Percentiles rank a stretch among this genome's conserved stretches.
Evolutionary conservation across 2,888 invertebrate species (phyloP).

Genomic region (Lamellibrachia columna): DNA sequence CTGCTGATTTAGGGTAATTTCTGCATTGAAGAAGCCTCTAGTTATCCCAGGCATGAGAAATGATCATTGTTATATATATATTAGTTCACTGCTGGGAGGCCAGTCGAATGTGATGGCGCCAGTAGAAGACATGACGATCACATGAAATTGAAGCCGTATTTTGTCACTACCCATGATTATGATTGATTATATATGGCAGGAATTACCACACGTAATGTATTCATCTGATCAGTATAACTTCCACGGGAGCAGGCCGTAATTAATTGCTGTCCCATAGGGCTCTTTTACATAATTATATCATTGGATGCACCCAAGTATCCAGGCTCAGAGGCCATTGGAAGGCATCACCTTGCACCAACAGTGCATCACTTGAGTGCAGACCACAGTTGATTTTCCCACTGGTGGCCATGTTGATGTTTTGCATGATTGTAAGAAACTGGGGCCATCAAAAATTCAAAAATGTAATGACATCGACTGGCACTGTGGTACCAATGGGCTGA

Average conservation of each 20-base stretch:
- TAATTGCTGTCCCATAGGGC: background rate
- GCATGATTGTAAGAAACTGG: too few species aligned
- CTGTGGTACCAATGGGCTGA: too few species aligned
- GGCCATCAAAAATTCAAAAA: too few species aligned
- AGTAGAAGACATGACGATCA: background rate
- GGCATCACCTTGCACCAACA: background rate
- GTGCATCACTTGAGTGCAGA: background rate
- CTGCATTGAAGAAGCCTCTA: background rate
- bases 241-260: background rate
- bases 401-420: too few species aligned
- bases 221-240: background rate
- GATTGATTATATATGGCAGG: background rate
- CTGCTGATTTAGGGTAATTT: background rate
- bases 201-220: background rate
- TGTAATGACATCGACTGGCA: too few species aligned
- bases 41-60: background rate
- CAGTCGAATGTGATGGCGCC: background rate
- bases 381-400: too few species aligned
- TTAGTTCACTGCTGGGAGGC: background rate
- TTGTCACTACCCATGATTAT: background rate
- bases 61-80: background rate
- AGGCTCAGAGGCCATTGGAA: background rate
- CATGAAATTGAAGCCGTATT: background rate
- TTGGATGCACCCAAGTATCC: background rate
- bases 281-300: background rate